Base-by-base conservation (phyloP, 1,140 invertebrate genomes). In the Papilio polyxenes region DNA sequence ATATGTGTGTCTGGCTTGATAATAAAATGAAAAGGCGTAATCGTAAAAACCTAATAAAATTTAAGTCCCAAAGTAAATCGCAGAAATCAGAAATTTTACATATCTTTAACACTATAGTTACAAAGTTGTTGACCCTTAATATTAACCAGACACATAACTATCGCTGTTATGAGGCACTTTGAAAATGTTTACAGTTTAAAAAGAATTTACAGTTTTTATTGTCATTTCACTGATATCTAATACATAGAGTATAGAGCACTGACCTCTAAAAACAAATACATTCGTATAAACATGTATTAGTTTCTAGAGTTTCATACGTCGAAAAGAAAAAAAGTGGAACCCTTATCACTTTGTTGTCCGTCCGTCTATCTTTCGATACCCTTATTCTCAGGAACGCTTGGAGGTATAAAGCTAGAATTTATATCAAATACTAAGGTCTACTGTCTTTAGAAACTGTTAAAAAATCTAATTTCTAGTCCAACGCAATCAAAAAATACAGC, bases 11-110 rank as follows among this genome's bases (percentile, higher is more conserved):
- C 13, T 69, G 65, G 65, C 13, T 15, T 3, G 65, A 69, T 69
- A 37, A 37, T 69, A 69, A 69, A 23, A 62, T 62, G 59, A 13
- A 65, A 31, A 56, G 17, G 3, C 20, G 4, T 2, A 69, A 0
- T 69, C 65, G 65, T 69, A 69, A 69, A 69, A 37, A 69, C 31
- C 37, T 69, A 69, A 31, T 69, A 69, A 69, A 69, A 69, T 69
- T 23, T 62, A 11, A 31, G 65, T 37, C 37, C 31, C 11, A 31
- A 69, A 69, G 65, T 69, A 69, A 37, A 69, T 69, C 31, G 23
- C 13, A 69, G 23, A 31, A 37, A 69, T 69, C 11, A 15, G 15
- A 62, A 23, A 20, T 69, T 69, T 69, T 37, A 69, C 31, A 69
- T 69, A 69, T 69, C 31, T 65, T n/a, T 65, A 69, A 9, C 62